phyloP scores from a whole-genome alignment of 2,113 vertebrate species.

The Otocyon megalotis region DNA sequence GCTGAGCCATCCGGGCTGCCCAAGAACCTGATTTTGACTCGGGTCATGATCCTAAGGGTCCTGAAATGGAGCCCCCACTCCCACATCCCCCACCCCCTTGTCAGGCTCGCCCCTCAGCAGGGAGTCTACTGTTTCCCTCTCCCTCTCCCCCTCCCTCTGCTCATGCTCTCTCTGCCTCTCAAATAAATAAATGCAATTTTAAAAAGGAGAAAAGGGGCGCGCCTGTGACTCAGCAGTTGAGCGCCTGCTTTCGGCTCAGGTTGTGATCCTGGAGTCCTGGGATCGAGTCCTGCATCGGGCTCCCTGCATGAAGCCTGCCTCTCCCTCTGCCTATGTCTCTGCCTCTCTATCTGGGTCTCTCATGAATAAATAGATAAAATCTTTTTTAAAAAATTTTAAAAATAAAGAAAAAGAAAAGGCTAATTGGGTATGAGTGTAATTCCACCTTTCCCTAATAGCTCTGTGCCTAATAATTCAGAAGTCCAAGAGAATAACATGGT shows the following conservation, averaged over 20 bases:
- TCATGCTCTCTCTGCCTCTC: too few species aligned
- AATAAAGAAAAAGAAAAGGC: background rate
- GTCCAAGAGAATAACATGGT: background rate
- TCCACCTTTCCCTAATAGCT: background rate
- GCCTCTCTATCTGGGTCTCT: background rate
- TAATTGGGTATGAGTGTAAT: background rate
- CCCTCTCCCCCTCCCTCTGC: too few species aligned
- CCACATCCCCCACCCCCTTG: too few species aligned
- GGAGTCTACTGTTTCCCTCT: too few species aligned
- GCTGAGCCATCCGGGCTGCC: too few species aligned
- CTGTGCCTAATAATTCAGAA: constrained; percentile 21
- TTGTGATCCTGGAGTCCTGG: background rate
- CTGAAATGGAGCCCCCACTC: too few species aligned
- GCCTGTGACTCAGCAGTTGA: background rate
- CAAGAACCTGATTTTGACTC: too few species aligned
- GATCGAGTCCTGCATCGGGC: background rate
- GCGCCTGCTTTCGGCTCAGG: background rate
- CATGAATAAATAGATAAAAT: background rate
- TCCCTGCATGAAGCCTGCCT: background rate
- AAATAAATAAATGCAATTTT: too few species aligned
- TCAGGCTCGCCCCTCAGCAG: too few species aligned
- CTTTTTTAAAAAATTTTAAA: background rate
- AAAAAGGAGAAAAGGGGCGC: background rate
- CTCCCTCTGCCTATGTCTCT: background rate
- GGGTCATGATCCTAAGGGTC: too few species aligned